phyloP scores from a whole-genome alignment of 1,140 invertebrate genomes.

The Nasonia giraulti region DNA sequence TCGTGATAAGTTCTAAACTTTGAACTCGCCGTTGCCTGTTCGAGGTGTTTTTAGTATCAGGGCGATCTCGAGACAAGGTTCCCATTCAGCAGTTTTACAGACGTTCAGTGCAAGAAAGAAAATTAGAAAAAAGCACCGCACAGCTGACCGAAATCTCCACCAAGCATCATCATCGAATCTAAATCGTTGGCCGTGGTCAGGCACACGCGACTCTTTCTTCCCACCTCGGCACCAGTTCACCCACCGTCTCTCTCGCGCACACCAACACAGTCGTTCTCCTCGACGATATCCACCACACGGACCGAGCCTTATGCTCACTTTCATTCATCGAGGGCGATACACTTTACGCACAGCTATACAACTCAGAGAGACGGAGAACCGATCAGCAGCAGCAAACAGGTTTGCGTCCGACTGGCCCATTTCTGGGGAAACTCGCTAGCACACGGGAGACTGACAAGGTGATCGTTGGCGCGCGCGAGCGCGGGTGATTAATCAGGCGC shows the following conservation, averaged over 20 bases:
- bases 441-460: constrained; percentile 26
- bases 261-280: neutral
- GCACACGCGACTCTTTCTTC: neutral
- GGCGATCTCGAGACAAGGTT: too few relatives aligned
- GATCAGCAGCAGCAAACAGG: constrained; percentile 22
- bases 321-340: constrained; percentile 41
- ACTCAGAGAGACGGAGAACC: neutral
- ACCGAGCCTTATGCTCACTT: constrained; percentile 22
- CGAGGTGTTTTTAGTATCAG: too few relatives aligned
- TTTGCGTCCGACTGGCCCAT: constrained; percentile 45
- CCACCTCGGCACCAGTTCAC: neutral
- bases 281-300: neutral
- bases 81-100: too few relatives aligned
- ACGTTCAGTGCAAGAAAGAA: too few relatives aligned
- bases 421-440: constrained; percentile 24
- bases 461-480: constrained; percentile 7
- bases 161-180: neutral
- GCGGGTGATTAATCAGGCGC: constrained; percentile 41
- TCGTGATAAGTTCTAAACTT: too few relatives aligned
- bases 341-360: neutral
- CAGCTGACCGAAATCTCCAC: too few relatives aligned
- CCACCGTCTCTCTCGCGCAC: neutral
- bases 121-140: too few relatives aligned
- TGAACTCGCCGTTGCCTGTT: too few relatives aligned
- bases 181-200: neutral